Base-by-base conservation (phyloP, 2,888 invertebrate genomes). In the Scelioninae gen. 1 region DNA sequence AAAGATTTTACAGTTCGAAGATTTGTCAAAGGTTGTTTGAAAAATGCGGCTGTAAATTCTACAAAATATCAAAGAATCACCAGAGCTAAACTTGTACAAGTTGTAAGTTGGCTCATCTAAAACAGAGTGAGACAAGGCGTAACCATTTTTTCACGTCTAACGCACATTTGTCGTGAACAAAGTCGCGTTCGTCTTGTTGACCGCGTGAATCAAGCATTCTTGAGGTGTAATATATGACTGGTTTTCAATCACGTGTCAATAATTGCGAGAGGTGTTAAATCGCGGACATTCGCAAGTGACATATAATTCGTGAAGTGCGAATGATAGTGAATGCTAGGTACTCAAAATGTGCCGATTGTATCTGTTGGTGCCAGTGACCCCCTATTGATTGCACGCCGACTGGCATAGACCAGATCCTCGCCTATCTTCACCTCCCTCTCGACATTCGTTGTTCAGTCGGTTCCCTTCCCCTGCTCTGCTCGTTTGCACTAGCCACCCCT, bases 331-430 rank as follows among this genome's bases (percentile, higher is more conserved):
- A 53, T 63, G 51, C 38, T 15, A 45, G 49, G 84, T 84, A 85
- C 87, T 90, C 88, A 86, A 91, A 90, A 91, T 91, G 89, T 90
- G 88, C 89, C 90, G 90, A 91, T 91, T 91, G 90, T 90, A 91
- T 91, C 90, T 88, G 88, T 90, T 90, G 90, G 88, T 91, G 91
- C 90, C 91, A 91, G 90, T 91, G 90, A 91, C n/a, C 91, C 91
- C 89, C 90, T 91, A 91, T 91, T 90, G 91, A 91, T 91, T n/a
- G n/a, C n/a, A n/a, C n/a, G n/a, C n/a, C n/a, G n/a, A n/a, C n/a
- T n/a, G n/a, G n/a, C n/a, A n/a, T 91, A 90, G 86, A 87, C 88
- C 88, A 88, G 88, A 89, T 87, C 88, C 85, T 86, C 84, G 78
- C 74, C 58, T 68, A 38, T 63, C 60, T 63, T 15, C 76, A 47